phyloP scores from a whole-genome alignment of 2,797 vertebrate genomes.

The Cephalopachus bancanus region DNA sequence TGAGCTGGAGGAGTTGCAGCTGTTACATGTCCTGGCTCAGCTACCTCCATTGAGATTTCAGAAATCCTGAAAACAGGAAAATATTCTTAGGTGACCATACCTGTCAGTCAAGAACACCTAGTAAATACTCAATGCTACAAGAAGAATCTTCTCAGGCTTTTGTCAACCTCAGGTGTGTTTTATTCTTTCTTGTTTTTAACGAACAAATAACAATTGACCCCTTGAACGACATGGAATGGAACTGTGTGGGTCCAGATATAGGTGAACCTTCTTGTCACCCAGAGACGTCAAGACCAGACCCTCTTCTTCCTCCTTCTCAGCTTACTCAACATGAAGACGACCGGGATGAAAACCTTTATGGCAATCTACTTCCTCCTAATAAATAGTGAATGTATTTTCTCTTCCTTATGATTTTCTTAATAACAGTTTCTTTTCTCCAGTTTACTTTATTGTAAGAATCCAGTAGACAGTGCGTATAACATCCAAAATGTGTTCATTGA shows the following conservation, averaged over 20 bases:
- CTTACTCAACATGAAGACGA: neutral
- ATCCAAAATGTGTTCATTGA: neutral
- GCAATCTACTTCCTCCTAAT: neutral
- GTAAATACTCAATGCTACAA: neutral
- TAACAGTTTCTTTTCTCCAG: neutral
- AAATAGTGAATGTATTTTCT: neutral
- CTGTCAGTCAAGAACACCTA: neutral
- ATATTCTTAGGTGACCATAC: neutral
- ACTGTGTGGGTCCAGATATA: neutral
- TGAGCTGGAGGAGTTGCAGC: constrained; percentile 90
- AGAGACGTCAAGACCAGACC: neutral
- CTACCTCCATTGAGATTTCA: constrained; percentile 96
- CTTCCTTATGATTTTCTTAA: neutral
- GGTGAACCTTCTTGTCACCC: neutral
- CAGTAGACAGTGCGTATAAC: neutral
- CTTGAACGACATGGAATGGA: neutral
- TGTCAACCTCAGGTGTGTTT: neutral
- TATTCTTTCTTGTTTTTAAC: neutral
- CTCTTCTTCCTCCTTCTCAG: neutral
- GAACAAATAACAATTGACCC: neutral
- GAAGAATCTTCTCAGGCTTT: neutral
- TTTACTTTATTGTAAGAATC: neutral
- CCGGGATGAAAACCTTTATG: neutral
- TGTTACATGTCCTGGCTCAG: constrained; percentile 90
- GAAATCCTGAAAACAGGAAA: constrained; percentile 92